These are phyloP conservation scores for Sinonovacula constricta DNA, from an alignment of 1,140 invertebrate genomes.

Conservation along the genomic window DNA sequence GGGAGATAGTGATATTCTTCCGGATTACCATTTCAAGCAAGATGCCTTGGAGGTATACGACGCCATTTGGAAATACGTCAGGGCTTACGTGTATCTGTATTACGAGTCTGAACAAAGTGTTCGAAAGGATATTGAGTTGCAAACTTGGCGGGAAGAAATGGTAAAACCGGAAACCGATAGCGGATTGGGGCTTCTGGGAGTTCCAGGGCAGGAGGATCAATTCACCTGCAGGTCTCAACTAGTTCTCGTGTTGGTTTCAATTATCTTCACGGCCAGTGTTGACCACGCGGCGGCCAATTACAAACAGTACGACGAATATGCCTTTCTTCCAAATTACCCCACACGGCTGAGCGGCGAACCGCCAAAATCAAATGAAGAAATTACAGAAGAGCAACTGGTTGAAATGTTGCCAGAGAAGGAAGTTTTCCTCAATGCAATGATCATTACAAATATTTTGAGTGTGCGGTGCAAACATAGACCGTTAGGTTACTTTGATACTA, in stretches of 20 bases:
- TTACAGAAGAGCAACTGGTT: neutral
- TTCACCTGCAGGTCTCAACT: constrained; percentile 69
- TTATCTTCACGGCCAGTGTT: constrained; percentile 78
- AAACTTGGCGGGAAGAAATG: constrained; percentile 74
- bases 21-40: constrained; percentile 78
- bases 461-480: constrained; percentile 72
- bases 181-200: constrained; percentile 69
- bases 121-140: constrained; percentile 71
- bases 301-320: constrained; percentile 73
- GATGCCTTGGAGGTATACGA: constrained; percentile 72
- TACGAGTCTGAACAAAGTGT: constrained; percentile 5
- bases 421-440: constrained; percentile 75
- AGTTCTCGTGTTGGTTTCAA: constrained; percentile 65
- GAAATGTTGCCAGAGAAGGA: constrained; percentile 33
- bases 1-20: constrained; percentile 60
- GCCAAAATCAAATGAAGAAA: constrained; percentile 69
- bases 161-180: constrained; percentile 61
- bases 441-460: constrained; percentile 76
- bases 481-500: constrained; percentile 77
- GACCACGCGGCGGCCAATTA: constrained; percentile 79
- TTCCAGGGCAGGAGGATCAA: constrained; percentile 64
- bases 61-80: constrained; percentile 61
- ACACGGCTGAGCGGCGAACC: constrained; percentile 68
- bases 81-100: constrained; percentile 3
- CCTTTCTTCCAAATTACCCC: constrained; percentile 79